Evolutionary conservation across 2,888 invertebrate species (phyloP), one percentile per base, ranked within the genome.

Genomic region (Sminthurides aquaticus): DNA sequence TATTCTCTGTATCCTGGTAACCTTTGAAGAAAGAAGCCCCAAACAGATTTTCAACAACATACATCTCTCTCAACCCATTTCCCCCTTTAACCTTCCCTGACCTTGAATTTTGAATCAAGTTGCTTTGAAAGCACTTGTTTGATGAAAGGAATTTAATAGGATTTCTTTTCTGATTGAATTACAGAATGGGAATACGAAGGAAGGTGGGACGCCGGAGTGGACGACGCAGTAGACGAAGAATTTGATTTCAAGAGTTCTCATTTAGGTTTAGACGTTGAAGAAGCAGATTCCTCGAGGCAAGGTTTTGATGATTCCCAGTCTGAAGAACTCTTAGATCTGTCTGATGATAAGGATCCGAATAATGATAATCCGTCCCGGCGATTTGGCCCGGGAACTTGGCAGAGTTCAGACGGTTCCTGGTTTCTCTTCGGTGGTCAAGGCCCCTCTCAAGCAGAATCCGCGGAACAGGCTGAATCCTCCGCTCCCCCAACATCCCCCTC

Each of bases 371-470:
- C 66, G 25, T 67, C 70, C 8, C 63, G 55, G 27, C 59, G 71
- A 54, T 29, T 70, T 1, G 69, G 67, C 34, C 72, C 72, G 25
- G 72, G 68, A 15, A 68, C 67, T 49, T 72, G 72, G 72, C 69
- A 64, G 11, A 66, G 65, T 29, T 61, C 67, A 64, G 62, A 52
- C 22, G 67, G 68, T 25, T 67, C 68, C 61, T 75, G 74, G 75
- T 75, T 71, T 71, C 57, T 75, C 26, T 75, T 74, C 58, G 75
- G 75, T 34, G 75, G 75, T 11, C 69, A 70, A 60, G 66, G 65
- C 11, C 62, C 66, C 34, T 11, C 43, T 18, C 43, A 49, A 22
- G n/a, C n/a, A n/a, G n/a, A n/a, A n/a, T n/a, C n/a, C n/a, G n/a
- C n/a, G n/a, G n/a, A n/a, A n/a, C n/a, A n/a, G n/a, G n/a, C n/a